Percentiles rank a stretch among this genome's conserved stretches.
These are phyloP conservation scores for Acleris laterana DNA, from an alignment of 2,888 invertebrate species.

Conservation along the genomic window DNA sequence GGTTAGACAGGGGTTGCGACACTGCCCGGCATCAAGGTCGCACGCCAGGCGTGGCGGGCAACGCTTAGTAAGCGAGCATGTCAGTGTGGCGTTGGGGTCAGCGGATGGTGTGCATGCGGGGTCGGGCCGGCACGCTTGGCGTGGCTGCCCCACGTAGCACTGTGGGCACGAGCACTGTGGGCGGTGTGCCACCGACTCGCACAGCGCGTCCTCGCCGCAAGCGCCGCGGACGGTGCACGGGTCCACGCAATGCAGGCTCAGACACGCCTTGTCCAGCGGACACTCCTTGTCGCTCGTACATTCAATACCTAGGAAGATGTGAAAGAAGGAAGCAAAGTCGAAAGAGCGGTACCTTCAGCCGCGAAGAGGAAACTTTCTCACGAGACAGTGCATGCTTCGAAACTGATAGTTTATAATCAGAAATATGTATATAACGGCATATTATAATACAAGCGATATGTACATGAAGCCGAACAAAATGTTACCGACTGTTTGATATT, in stretches of 20 bases:
- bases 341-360: conserved; percentile 93
- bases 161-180: conserved; percentile 95
- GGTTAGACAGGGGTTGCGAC: conserved; percentile 91
- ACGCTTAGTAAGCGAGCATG: conserved; percentile 88
- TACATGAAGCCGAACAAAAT: conserved; percentile 85
- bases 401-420: conserved; percentile 83
- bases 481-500: conserved; percentile 80
- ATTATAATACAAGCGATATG: conserved; percentile 86
- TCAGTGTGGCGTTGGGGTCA: conserved; percentile 84
- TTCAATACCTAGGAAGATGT: conserved; percentile 90
- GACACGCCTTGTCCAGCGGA: conserved; percentile 95
- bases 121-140: conserved; percentile 91
- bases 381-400: conserved; percentile 88
- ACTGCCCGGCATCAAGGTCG: conserved; percentile 87
- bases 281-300: conserved; percentile 96
- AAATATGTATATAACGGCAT: conserved; percentile 79
- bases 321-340: conserved; percentile 86
- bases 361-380: conserved; percentile 94
- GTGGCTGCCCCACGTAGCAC: conserved; percentile 93
- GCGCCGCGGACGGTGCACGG: conserved; percentile 94
- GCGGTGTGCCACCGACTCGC: conserved; percentile 92
- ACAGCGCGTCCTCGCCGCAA: conserved; percentile 95
- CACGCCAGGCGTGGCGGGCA: conserved; percentile 91
- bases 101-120: conserved; percentile 88
- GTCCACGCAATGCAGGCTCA: conserved; percentile 95